Evolutionary conservation across 1,140 invertebrate species (phyloP), one percentile per base, ranked within the genome.

Genomic region (Aleiodes sp.): DNA sequence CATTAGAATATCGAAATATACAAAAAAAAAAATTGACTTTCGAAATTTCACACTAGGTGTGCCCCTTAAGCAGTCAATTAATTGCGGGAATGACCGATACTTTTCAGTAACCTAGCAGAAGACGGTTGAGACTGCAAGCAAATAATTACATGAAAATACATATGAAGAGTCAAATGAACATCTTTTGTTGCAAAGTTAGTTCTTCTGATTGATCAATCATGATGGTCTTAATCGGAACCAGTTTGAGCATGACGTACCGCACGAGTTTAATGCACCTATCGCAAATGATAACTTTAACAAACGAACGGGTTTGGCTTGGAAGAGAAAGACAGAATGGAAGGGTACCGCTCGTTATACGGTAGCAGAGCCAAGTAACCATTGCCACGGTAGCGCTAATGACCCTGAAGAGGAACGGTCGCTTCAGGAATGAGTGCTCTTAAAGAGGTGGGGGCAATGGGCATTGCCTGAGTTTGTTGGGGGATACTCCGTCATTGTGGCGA

Each of bases 281-380:
- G 31, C 33, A 19, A 64, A 37, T 64, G 62, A 64, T 64, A 64
- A 64, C 33, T 62, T 31, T 31, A 62, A n/a, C 31, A 37, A 16
- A 37, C 9, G 29, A 19, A 21, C 39, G 35, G 37, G 52, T 31
- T 24, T 31, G 7, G 28, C 21, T 57, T 24, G 6, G 14, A 39
- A 41, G 21, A 60, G 4, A 41, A 26, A 41, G 33, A 67, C 14
- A 37, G 57, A 31, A 28, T 29, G 21, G 37, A 67, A 39, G n/a
- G 24, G 39, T 37, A 71, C 59, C 35, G 65, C 60, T 71, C 61
- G 65, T 71, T 71, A 71, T 71, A 71, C 70, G 63, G 70, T 71
- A 71, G 70, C 70, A 68, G 37, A 62, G 59, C 24, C 61, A 41
- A 33, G 28, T 43, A 66, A 37, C 69, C 33, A 69, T 37, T 62